phyloP scores from a whole-genome alignment of 2,888 invertebrate species.

The Acronicta psi region DNA sequence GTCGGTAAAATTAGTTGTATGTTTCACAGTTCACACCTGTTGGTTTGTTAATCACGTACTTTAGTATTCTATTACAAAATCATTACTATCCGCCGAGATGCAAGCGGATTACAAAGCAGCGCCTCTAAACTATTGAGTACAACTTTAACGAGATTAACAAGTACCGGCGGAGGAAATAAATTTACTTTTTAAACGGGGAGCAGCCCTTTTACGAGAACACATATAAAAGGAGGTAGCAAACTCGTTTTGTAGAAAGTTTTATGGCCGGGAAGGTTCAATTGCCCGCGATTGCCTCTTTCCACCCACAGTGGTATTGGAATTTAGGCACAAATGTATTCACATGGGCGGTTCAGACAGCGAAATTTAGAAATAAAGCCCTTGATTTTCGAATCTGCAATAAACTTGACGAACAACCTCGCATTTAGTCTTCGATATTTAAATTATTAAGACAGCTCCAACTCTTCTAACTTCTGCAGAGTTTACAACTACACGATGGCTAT shows the following conservation, averaged over 20 bases:
- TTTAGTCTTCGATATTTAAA: too few relatives aligned
- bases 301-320: constrained; percentile 36
- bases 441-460: too few relatives aligned
- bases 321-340: constrained; percentile 33
- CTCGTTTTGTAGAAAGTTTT: constrained; percentile 45
- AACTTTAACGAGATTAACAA: constrained; percentile 51
- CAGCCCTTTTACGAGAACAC: constrained; percentile 49
- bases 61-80: constrained; percentile 46
- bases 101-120: constrained; percentile 43
- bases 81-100: constrained; percentile 45
- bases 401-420: too few relatives aligned
- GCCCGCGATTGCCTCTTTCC: constrained; percentile 41
- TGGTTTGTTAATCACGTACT: constrained; percentile 60
- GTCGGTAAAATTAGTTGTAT: constrained; percentile 71
- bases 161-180: constrained; percentile 35
- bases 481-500: too few relatives aligned
- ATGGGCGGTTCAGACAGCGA: constrained; percentile 12
- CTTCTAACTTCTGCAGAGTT: too few relatives aligned
- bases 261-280: constrained; percentile 40
- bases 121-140: constrained; percentile 44
- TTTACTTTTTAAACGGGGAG: constrained; percentile 47
- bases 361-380: constrained; percentile 8
- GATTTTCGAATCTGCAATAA: constrained; percentile 2
- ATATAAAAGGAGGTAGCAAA: constrained; percentile 44
- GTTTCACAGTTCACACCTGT: constrained; percentile 82